Evolutionary conservation across 2,113 vertebrate species (phyloP).

Genomic region (Chlamydotis undulata): DNA sequence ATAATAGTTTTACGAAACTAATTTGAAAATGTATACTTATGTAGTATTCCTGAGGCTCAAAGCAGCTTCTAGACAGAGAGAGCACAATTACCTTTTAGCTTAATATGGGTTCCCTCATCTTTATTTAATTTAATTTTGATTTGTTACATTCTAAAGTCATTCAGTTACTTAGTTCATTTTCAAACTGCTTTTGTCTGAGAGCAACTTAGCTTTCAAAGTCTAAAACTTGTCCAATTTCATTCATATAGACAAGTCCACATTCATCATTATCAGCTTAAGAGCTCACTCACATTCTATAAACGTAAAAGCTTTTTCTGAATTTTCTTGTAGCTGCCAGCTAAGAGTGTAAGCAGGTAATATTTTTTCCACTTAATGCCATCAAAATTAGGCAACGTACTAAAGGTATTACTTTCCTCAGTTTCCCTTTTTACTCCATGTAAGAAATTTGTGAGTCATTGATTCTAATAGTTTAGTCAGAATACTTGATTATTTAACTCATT

Average conservation of each 20-base stretch:
- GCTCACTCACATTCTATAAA: neutral
- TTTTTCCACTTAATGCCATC: neutral
- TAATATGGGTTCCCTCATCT: neutral
- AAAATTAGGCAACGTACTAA: neutral
- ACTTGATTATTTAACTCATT: neutral
- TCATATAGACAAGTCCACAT: neutral
- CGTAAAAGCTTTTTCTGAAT: neutral
- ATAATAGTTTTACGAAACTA: neutral
- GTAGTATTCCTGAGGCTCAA: neutral
- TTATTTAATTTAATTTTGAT: neutral
- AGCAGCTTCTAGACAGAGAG: neutral
- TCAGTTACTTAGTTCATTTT: neutral
- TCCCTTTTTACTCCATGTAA: neutral
- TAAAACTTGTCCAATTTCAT: neutral
- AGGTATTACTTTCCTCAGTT: neutral
- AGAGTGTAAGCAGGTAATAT: neutral
- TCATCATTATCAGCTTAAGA: neutral
- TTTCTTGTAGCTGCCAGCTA: neutral
- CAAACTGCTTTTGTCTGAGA: neutral
- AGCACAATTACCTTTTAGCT: neutral
- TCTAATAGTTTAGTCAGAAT: neutral
- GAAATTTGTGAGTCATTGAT: neutral
- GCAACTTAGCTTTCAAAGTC: neutral
- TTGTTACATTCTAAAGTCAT: neutral
- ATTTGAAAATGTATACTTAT: neutral